phyloP scores from a whole-genome alignment of 2,888 invertebrate species.

The Smittia sp. region DNA sequence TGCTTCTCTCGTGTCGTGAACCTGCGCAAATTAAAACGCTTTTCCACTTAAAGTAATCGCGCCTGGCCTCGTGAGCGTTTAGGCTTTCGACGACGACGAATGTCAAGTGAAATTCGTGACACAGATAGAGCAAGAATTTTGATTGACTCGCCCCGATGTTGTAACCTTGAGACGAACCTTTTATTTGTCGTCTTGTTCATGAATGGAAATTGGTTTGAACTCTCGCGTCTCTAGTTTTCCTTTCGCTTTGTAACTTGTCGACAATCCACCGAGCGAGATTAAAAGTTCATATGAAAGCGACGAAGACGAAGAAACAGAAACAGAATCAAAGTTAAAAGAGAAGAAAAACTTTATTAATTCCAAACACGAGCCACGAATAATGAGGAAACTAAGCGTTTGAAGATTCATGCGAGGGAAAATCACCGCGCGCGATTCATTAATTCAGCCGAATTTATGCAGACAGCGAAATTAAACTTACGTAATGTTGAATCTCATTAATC shows the following conservation, averaged over 20 bases:
- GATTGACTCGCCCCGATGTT: not conserved
- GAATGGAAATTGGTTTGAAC: not conserved
- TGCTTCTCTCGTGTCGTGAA: too few relatives aligned
- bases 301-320: not conserved
- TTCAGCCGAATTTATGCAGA: not conserved
- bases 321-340: not conserved
- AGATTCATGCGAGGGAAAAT: not conserved
- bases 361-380: not conserved
- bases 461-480: not conserved
- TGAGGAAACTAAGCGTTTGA: not conserved
- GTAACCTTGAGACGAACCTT: not conserved
- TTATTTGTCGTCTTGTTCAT: too few relatives aligned
- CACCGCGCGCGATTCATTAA: not conserved
- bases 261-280: not conserved
- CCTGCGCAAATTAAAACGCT: too few relatives aligned
- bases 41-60: too few relatives aligned
- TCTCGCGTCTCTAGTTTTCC: not conserved
- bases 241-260: not conserved
- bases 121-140: not conserved
- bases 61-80: too few relatives aligned
- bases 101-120: not conserved
- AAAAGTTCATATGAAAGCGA: not conserved
- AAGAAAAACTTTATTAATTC: not conserved
- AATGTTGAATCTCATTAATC: conserved; percentile 13
- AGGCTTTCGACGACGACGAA: not conserved